Conservation (phyloP, 2,113 vertebrate species). For the Pituophis catenifer region DNA sequence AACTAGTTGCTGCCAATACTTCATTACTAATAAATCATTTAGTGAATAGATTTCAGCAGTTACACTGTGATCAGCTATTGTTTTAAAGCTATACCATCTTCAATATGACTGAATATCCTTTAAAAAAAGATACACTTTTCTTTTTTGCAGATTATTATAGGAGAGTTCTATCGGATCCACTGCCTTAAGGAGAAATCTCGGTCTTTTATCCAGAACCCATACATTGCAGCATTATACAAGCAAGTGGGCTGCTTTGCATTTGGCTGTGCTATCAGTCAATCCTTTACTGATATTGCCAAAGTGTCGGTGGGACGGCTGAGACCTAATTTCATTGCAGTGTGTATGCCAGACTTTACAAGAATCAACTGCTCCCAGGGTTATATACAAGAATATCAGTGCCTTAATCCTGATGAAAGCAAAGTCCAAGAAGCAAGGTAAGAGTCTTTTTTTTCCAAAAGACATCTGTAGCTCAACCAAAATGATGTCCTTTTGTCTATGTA, state of each 20-base stretch:
- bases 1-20: neutral
- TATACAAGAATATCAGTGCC: conserved; percentile 86
- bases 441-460: rapidly evolving
- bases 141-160: conserved; percentile 84
- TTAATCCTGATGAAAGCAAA: conserved; percentile 69
- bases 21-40: neutral
- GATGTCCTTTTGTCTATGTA: neutral
- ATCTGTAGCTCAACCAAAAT: rapidly evolving
- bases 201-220: conserved; percentile 91
- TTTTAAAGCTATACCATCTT: rapidly evolving
- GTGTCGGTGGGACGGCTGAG: conserved; percentile 96
- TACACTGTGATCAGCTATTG: neutral
- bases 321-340: conserved; percentile 90
- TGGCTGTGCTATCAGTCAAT: conserved; percentile 95
- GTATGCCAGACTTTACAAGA: conserved; percentile 78
- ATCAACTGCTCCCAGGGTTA: conserved; percentile 90
- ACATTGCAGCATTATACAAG: conserved; percentile 91
- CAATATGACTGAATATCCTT: neutral
- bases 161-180: conserved; percentile 92
- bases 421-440: conserved; percentile 93
- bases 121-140: neutral
- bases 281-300: conserved; percentile 98
- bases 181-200: conserved; percentile 88
- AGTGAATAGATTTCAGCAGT: neutral
- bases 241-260: conserved; percentile 97